Evolutionary conservation across 2,797 vertebrate species (phyloP).

Genomic region (Macropodus opercularis): DNA sequence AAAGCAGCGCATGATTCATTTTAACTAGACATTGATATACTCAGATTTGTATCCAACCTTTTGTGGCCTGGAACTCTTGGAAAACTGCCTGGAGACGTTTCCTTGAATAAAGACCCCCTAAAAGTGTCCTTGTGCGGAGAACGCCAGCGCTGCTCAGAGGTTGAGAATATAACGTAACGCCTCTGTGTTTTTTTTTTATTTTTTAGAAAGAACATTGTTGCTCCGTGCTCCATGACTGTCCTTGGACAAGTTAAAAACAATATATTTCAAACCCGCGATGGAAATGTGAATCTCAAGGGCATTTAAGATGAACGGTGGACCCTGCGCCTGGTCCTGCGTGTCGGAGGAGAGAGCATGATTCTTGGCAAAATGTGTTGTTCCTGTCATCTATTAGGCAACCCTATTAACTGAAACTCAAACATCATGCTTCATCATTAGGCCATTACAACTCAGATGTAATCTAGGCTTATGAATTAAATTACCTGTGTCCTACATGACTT

Average conservation of each 20-base stretch:
- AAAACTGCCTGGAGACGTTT: conserved; percentile 22
- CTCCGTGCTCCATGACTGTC: not conserved
- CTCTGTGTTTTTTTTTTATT: conserved; percentile 1
- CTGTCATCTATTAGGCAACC: conserved; percentile 66
- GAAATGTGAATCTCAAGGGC: conserved; percentile 7
- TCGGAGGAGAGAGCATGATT: conserved; percentile 1
- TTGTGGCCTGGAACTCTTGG: conserved; percentile 3
- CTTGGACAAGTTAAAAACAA: not conserved
- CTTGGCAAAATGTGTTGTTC: conserved; percentile 28
- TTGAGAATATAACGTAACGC: not conserved
- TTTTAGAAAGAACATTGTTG: not conserved
- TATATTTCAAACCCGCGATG: not conserved
- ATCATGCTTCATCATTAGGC: conserved; percentile 77
- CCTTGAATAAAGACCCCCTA: not conserved
- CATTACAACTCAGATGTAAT: conserved; percentile 73
- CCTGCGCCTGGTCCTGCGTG: not conserved
- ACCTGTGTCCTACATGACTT: conserved; percentile 78
- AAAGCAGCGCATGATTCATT: conserved; percentile 1
- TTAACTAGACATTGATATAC: not conserved
- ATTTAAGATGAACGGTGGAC: not conserved
- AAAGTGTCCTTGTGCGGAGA: conserved; percentile 12
- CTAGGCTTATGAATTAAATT: conserved; percentile 78
- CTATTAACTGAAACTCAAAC: conserved; percentile 75
- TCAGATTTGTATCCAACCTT: conserved; percentile 7
- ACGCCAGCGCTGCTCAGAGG: conserved; percentile 10